Evolutionary conservation across 2,888 invertebrate species (phyloP).

Genomic region (Xanthia togata): DNA sequence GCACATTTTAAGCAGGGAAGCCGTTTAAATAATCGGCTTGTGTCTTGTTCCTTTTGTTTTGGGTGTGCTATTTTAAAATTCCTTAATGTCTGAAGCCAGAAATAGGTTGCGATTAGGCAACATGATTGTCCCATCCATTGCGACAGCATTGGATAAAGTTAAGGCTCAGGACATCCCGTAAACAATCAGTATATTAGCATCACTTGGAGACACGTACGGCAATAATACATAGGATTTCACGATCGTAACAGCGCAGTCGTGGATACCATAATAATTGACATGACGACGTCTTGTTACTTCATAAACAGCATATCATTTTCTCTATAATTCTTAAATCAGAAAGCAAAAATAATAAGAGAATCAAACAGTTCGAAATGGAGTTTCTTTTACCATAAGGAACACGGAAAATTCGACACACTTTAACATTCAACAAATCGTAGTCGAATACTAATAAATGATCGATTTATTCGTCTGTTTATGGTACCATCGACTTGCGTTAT

Average conservation of each 20-base stretch:
- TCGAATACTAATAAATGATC: slow-evolving; percentile 51
- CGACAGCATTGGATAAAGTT: slow-evolving; percentile 6
- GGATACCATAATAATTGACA: slow-evolving; percentile 28
- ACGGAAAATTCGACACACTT: slow-evolving; percentile 9
- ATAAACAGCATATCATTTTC: slow-evolving; percentile 4
- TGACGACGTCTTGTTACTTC: slow-evolving; percentile 1
- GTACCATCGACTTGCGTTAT: slow-evolving; percentile 66
- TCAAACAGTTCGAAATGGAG: neutral
- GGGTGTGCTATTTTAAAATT: slow-evolving; percentile 53
- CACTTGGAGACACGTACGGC: slow-evolving; percentile 9
- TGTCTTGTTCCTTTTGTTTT: slow-evolving; percentile 53
- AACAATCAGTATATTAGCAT: slow-evolving; percentile 18
- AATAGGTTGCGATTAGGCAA: slow-evolving; percentile 29
- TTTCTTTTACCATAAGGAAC: neutral
- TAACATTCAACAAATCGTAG: slow-evolving; percentile 12
- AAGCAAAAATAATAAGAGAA: neutral
- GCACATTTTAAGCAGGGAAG: slow-evolving; percentile 70
- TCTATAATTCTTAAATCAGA: neutral
- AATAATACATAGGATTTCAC: slow-evolving; percentile 35
- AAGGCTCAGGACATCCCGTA: neutral
- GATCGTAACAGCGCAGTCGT: slow-evolving; percentile 19
- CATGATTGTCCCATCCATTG: slow-evolving; percentile 31
- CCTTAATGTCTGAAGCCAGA: slow-evolving; percentile 39
- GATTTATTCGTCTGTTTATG: slow-evolving; percentile 65
- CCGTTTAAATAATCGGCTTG: slow-evolving; percentile 65